Base-by-base conservation (phyloP, 1,140 invertebrate species). In the Chionoecetes opilio region DNA sequence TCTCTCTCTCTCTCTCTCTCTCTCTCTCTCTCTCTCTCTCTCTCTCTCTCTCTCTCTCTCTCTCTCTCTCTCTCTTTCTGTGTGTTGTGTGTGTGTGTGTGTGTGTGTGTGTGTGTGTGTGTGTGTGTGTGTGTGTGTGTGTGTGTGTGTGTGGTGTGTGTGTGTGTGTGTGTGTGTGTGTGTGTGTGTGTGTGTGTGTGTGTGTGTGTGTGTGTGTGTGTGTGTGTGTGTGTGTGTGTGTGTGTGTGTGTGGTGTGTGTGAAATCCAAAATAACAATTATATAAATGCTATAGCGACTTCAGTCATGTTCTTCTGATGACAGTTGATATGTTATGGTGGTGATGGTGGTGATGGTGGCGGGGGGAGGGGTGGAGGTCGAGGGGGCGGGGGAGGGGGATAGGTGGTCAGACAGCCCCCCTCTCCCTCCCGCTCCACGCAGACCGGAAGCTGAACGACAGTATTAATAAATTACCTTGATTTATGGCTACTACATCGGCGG, bases 401-500 rank as follows among this genome's bases (percentile, higher is more conserved):
- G 63, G 8, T 5, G 11, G 63, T n/a, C 21, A n/a, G n/a, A n/a
- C 21, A n/a, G 9, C 29, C 84, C 32, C 38, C 34, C 26, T 8
- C 86, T 41, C 34, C 3, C 34, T 17, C 34, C 26, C 37, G 38
- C 37, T 21, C 26, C 75, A 21, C 46, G 17, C 31, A 26, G 3
- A 11, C 46, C 46, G 89, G 89, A 75, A 91, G 75, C 89, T 53
- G 46, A 26, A 26, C 75, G 89, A 75, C 89, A 46, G 34, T 91
- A 91, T 75, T 91, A 75, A 91, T 91, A 91, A 91, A 91, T 91
- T 91, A 91, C 46, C 31, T 32, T 75, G 89, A 91, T 91, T 63
- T 75, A 91, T 91, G 41, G 11, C 26, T 14, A 46, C 41, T 38
- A 31, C 26, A n/a, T n/a, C 37, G n/a, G 38, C n/a, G 6, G 35